Base-by-base conservation (phyloP, 2,797 vertebrate species). In the Furcifer pardalis region DNA sequence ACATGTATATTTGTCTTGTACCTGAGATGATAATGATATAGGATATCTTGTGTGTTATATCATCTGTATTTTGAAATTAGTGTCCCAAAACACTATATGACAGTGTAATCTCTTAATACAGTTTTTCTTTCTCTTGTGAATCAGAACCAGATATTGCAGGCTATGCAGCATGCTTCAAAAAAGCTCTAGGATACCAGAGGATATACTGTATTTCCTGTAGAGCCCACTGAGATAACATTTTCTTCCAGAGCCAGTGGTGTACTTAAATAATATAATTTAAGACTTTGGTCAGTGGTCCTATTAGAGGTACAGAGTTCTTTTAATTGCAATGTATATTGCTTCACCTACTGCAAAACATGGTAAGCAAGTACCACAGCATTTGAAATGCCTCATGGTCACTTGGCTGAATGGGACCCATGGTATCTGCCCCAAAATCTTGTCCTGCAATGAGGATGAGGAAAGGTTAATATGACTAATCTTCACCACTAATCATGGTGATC, bases 61-160 rank as follows among this genome's bases (percentile, higher is more conserved):
- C 76, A 66, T 69, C 46, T 37, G 21, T 17, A 90, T 81, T 79
- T 84, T 71, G 71, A 72, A 13, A 83, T 1, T 5, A 74, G 27
- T 82, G 44, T 68, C 3, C 0, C 0, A 86, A 44, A 63, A 13
- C 5, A 30, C 82, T 84, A 35, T 79, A 88, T 7, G 83, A 81
- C 77, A 84, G 27, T 72, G 3, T 83, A 84, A 46, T 23, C 42
- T 76, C 10, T 76, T 60, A 46, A 49, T 4, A 27, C 35, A 15
- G 10, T 10, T 65, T 75, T 35, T 56, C 7, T 40, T 63, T 17
- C 21, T 63, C 42, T 52, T 59, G 66, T 37, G 17, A 49, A 42
- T 74, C 74, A 32, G 8, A 66, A 32, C 35, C 49, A 52, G 59
- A 46, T 46, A 27, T 25, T 62, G 37, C 27, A 23, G 27, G 42